Conservation (phyloP, 2,797 vertebrate genomes). For the Falco columbarius region DNA sequence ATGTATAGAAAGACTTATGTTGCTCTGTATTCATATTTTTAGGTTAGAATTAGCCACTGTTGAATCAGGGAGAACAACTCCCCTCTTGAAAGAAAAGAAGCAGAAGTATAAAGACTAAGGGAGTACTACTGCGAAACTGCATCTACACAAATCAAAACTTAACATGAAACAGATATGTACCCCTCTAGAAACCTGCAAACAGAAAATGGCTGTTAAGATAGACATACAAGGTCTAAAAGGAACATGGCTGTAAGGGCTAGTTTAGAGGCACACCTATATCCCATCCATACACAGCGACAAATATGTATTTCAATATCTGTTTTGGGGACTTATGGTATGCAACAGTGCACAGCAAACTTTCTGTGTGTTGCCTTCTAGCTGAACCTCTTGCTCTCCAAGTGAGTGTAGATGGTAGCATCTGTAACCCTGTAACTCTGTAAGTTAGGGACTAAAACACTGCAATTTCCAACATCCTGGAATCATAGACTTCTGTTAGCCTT, state of each 20-base stretch:
- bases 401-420: background rate
- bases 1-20: background rate
- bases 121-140: background rate
- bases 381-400: background rate
- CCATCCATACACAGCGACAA: background rate
- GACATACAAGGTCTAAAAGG: background rate
- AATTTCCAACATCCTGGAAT: background rate
- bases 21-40: background rate
- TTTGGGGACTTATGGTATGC: background rate
- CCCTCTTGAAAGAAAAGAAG: background rate
- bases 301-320: background rate
- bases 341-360: background rate
- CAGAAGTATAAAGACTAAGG: background rate
- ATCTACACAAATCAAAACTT: background rate
- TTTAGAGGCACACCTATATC: background rate
- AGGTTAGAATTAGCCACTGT: background rate
- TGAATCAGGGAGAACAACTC: background rate
- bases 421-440: background rate
- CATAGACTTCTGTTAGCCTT: background rate
- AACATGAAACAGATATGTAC: accelerated
- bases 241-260: background rate
- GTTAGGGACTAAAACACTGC: background rate
- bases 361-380: background rate
- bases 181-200: background rate
- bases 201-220: background rate